Base-by-base conservation (phyloP, 2,797 vertebrate species). In the Peromyscus eremicus region DNA sequence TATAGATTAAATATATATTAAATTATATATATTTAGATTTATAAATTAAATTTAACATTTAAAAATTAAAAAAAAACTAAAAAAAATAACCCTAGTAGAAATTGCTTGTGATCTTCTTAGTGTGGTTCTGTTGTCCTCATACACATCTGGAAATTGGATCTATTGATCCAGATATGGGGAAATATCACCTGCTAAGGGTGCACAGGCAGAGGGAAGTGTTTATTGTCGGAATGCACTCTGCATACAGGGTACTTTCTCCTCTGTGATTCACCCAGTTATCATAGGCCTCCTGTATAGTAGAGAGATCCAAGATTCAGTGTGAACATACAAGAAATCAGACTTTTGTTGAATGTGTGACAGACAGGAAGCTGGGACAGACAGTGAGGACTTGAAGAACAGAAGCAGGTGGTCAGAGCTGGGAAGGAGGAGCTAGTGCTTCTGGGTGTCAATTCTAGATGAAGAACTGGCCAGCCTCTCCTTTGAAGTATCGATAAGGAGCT, bases 11-110 rank as follows among this genome's bases (percentile, higher is more conserved):
- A 37, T 49, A 29, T 16, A 37, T 94, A n/a, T 70, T n/a, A 70
- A 70, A 70, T 70, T 89, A 81, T 23, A 88, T 85, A 43, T 34
- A 32, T 91, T 87, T 80, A 83, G 57, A 94, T 84, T 91, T 57
- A n/a, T 37, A 43, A 82, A 81, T 12, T 77, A 93, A 71, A 71
- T 14, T 68, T 68, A 68, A 70, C 34, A n/a, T 32, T 70, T 70
- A 70, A 34, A 85, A 49, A 87, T 88, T 80, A 73, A 81, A 94
- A 55, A 29, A 57, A 92, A 9, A n/a, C 29, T 66, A 27, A 16
- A 92, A 92, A 83, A 90, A 77, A 43, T 89, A 92, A 29, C 27
- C 16, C 0, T 32, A 68, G 37, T 13, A 84, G 40, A 88, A 95
- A 52, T 80, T 70, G 85, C 12, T 83, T 75, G 34, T 95, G 68